Evolutionary conservation across 2,888 invertebrate genomes (phyloP), one percentile per base, ranked within the genome.

Genomic region (Clitarchus hookeri): DNA sequence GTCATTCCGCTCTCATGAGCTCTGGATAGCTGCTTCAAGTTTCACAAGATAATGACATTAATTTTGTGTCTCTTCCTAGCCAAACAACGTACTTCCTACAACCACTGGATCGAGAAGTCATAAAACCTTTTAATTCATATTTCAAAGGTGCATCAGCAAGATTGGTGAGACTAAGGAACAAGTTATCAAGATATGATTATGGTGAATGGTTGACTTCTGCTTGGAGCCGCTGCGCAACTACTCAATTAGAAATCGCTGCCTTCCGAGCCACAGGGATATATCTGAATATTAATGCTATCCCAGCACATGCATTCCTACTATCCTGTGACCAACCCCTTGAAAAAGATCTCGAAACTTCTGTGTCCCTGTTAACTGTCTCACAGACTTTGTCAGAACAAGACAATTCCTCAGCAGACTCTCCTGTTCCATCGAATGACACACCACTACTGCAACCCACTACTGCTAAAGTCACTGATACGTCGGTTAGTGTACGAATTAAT

Each of bases 51-150:
- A 89, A 90, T 88, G 88, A 89, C 79, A 87, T 89, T 1, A 88
- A 89, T 48, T 54, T 90, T 82, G 84, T 89, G 36, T 36, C 2
- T 27, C 89, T 85, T 89, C 86, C 86, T 65, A 88, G 89, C 84
- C 89, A 89, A 88, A 89, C 88, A 84, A 88, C 89, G 36, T 89
- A 90, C 83, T 79, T 6, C 79, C 79, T 79, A 9, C 79, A 79
- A 9, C 79, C 79, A 26, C 27, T 79, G 79, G 79, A 79, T 27
- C 79, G 25, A 79, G 79, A 6, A 27, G 86, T 89, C 88, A 90
- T 90, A 86, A 90, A 90, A 87, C 87, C 89, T 44, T 86, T 90
- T 44, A 90, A 90, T 88, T 85, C 65, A 65, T 85, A 88, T 85
- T 89, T 84, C 86, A 88, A 89, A 53, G 84, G 86, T 84, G 86